These are phyloP conservation scores for Botia almorhae DNA, from an alignment of 2,797 vertebrate genomes.

Conservation along the genomic window DNA sequence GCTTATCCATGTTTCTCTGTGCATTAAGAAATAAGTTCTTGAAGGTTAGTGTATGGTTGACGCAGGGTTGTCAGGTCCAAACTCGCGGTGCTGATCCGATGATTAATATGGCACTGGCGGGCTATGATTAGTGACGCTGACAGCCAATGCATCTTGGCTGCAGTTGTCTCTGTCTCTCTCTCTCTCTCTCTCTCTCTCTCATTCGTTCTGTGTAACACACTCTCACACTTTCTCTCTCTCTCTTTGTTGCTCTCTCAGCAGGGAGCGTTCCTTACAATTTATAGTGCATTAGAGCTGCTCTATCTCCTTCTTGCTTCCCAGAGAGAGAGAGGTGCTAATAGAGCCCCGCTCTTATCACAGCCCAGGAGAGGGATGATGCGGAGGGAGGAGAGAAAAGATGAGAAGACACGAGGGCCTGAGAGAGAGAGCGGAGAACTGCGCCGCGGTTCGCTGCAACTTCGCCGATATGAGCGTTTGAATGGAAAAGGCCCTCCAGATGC, in stretches of 20 bases:
- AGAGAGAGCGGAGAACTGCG: constrained; percentile 25
- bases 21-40: constrained; percentile 1
- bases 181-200: constrained; percentile 39
- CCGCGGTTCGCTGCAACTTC: constrained; percentile 36
- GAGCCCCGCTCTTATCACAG: constrained; percentile 63
- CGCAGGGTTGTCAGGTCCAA: constrained; percentile 10
- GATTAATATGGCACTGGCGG: constrained; percentile 68
- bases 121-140: constrained; percentile 74
- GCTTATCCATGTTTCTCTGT: neutral
- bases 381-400: constrained; percentile 20
- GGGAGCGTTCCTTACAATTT: constrained; percentile 56
- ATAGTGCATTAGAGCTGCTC: constrained; percentile 50
- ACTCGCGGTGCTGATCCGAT: constrained; percentile 61
- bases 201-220: constrained; percentile 46
- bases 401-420: neutral
- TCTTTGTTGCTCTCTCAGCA: constrained; percentile 34
- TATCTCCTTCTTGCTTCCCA: constrained; percentile 27
- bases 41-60: constrained; percentile 23
- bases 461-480: constrained; percentile 48
- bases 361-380: constrained; percentile 37
- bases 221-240: constrained; percentile 19
- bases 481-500: constrained; percentile 51
- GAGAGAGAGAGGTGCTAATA: constrained; percentile 53
- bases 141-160: constrained; percentile 73
- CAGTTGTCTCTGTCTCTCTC: constrained; percentile 43